Evolutionary conservation across 2,113 vertebrate genomes (phyloP), one percentile per base, ranked within the genome.

Genomic region (Pelmatolapia mariae): DNA sequence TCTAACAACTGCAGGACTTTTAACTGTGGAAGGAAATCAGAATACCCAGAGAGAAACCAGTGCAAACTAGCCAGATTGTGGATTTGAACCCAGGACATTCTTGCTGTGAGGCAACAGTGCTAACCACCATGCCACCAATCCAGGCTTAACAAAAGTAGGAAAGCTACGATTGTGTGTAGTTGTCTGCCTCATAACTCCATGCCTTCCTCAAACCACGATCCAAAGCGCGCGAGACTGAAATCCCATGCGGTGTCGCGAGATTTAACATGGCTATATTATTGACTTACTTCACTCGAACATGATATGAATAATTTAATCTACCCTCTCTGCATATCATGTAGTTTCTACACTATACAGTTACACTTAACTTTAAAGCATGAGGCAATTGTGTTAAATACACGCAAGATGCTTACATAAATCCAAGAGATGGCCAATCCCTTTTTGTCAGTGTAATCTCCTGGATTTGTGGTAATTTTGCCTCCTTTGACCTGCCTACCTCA

Each of bases 231-330:
- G 1, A 29, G 7, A 29, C 24, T 16, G 54, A 57, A 57, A 57
- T 29, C 24, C 54, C 7, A 4, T 29, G 4, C 1, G 13, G 12
- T 57, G 54, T 57, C 4, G 0, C 7, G 12, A 29, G 24, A 57
- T 57, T 57, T 15, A 57, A 57, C 54, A 57, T 57, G 3, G 54
- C 7, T 26, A 26, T 57, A 57, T 57, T 26, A 15, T 57, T 26
- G 24, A 57, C 7, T 54, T 54, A 54, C 53, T 57, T 57, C 24
- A 57, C 54, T 26, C 12, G 1, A 57, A 26, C 24, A 26, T 57
- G 54, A 57, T 57, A 57, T 15, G 7, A 57, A 57, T 12, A 8
- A 26, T 57, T 57, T 8, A 57, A 57, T 57, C 24, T 15, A 15
- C 24, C 54, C 54, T 26, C 54, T 26, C 54, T 57, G 24, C 54